These are phyloP conservation scores for Passer domesticus DNA, from an alignment of 2,113 vertebrate genomes.

Conservation along the genomic window DNA sequence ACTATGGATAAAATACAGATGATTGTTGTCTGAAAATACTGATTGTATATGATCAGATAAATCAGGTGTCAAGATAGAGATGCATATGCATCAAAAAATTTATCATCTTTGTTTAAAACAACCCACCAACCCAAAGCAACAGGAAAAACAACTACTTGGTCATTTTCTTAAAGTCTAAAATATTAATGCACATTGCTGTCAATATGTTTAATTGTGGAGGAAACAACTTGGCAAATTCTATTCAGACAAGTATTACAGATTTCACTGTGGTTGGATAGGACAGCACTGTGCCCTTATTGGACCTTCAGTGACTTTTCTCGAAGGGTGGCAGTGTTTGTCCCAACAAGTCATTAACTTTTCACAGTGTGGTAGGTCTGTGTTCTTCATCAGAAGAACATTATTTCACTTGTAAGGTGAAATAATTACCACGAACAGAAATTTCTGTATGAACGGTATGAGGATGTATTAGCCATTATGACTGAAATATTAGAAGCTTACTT, in stretches of 20 bases:
- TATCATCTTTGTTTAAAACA: not conserved
- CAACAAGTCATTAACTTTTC: not conserved
- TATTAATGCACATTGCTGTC: not conserved
- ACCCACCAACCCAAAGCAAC: not conserved
- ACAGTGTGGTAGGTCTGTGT: not conserved
- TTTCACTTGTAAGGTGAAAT: not conserved
- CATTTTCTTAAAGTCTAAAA: not conserved
- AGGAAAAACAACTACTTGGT: not conserved
- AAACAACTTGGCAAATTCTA: not conserved
- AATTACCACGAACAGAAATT: not conserved
- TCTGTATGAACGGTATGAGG: not conserved
- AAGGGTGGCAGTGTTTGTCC: not conserved
- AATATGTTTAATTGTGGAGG: not conserved
- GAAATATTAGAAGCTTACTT: not conserved
- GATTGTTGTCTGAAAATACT: not conserved
- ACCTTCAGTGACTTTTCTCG: not conserved
- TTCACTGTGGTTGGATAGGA: not conserved
- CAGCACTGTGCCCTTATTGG: not conserved
- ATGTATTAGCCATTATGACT: not conserved
- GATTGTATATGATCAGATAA: not conserved
- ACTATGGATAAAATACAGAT: not conserved
- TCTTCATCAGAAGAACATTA: not conserved
- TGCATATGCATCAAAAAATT: not conserved
- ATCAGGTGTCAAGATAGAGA: not conserved
- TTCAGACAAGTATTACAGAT: not conserved